These are phyloP conservation scores for Priocnemis perturbator DNA, from an alignment of 2,888 invertebrate species.

Conservation along the genomic window DNA sequence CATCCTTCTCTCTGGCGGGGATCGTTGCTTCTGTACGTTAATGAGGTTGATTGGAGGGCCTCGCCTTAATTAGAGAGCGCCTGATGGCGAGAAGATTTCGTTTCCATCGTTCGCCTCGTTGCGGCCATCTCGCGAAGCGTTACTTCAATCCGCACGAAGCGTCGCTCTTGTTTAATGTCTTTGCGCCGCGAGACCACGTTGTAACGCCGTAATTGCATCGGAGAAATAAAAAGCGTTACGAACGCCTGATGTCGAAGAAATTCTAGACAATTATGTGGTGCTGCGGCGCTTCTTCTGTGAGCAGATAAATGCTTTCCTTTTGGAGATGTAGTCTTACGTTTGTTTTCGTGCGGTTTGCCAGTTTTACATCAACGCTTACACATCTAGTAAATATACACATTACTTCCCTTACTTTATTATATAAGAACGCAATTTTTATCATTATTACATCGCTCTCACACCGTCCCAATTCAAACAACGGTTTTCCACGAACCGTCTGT, in stretches of 20 bases:
- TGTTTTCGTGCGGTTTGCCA: neutral
- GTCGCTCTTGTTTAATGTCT: too few relatives aligned
- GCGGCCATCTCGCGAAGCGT: conserved; percentile 3
- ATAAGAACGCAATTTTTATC: neutral
- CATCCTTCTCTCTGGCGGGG: conserved; percentile 2
- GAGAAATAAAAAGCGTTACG: too few relatives aligned
- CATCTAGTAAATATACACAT: too few relatives aligned
- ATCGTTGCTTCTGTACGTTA: conserved; percentile 26
- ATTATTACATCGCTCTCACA: neutral
- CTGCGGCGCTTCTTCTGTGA: too few relatives aligned
- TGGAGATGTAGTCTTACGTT: neutral
- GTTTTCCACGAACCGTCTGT: neutral
- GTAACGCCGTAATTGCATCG: too few relatives aligned
- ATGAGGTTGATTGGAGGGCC: conserved; percentile 39
- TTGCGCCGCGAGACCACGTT: too few relatives aligned
- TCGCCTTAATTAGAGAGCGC: conserved; percentile 39
- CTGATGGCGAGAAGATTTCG: conserved; percentile 13
- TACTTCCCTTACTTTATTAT: too few relatives aligned
- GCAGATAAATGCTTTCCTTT: neutral
- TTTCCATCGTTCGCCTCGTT: conserved; percentile 24
- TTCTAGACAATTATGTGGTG: too few relatives aligned
- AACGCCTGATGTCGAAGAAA: too few relatives aligned
- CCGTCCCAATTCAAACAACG: neutral
- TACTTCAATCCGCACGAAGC: too few relatives aligned
- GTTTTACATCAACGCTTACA: too few relatives aligned